Conservation (phyloP, 2,113 vertebrate species). For the Sarotherodon lohbergeri region DNA sequence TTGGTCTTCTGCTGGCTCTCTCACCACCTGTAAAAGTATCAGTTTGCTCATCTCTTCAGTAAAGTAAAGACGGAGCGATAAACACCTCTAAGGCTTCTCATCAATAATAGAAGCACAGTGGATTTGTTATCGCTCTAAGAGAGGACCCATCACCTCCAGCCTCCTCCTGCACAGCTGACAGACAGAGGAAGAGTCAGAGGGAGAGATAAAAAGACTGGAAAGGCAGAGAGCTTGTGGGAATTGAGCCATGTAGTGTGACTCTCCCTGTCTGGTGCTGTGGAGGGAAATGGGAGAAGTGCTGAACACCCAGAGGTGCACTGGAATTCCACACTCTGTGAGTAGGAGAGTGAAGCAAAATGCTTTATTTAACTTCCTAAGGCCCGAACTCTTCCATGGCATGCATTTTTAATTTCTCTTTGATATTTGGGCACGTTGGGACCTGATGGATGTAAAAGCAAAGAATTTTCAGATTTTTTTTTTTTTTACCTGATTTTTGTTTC, state of each 20-base stretch:
- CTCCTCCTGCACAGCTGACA: constrained; percentile 24
- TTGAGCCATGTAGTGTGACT: constrained; percentile 23
- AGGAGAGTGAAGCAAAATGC: background rate
- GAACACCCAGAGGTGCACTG: constrained; percentile 40
- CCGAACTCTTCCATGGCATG: background rate
- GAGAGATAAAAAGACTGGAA: background rate
- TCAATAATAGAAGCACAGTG: constrained; percentile 50
- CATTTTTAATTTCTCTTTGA: background rate
- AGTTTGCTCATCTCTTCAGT: constrained; percentile 30
- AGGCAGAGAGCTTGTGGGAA: constrained; percentile 36
- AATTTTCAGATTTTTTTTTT: rapidly evolving
- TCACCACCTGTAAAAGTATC: constrained; percentile 28
- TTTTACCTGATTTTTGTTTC: background rate
- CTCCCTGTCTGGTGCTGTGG: constrained; percentile 5
- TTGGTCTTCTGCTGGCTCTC: constrained; percentile 20
- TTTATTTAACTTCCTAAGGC: background rate
- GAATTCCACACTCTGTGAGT: constrained; percentile 25
- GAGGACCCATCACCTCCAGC: constrained; percentile 43
- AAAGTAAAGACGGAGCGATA: constrained; percentile 37
- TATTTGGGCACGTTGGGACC: background rate
- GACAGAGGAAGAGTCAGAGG: background rate
- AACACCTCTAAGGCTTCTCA: constrained; percentile 58
- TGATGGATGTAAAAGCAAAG: too few species aligned
- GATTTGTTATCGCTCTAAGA: constrained; percentile 42
- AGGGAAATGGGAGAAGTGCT: constrained; percentile 29